These are phyloP conservation scores for Catocala fraxini DNA, from an alignment of 2,888 invertebrate genomes.

Conservation along the genomic window DNA sequence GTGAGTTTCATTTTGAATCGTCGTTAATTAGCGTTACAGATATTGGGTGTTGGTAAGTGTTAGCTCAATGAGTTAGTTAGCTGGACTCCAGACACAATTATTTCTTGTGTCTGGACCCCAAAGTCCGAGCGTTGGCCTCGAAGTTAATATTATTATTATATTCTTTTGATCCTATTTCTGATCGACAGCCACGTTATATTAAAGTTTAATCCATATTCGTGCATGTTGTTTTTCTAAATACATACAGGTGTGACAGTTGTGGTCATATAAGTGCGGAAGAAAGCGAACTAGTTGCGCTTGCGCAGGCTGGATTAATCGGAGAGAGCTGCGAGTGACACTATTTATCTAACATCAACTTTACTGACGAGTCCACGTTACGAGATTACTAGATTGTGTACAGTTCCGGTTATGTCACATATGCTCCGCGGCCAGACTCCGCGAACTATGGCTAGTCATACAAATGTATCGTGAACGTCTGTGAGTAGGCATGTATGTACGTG, in stretches of 20 bases:
- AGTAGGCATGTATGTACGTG: slow-evolving; percentile 1
- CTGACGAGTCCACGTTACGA: slow-evolving; percentile 30
- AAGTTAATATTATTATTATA: too few relatives aligned
- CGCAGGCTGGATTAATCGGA: slow-evolving; percentile 37
- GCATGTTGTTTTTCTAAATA: neutral
- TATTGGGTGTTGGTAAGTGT: too few relatives aligned
- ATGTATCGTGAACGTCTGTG: neutral
- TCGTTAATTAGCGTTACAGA: too few relatives aligned
- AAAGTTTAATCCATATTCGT: neutral
- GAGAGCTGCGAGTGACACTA: slow-evolving; percentile 50
- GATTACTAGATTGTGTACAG: slow-evolving; percentile 39
- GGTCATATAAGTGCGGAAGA: slow-evolving; percentile 43
- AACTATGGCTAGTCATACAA: neutral
- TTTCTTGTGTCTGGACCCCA: too few relatives aligned
- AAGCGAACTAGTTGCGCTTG: slow-evolving; percentile 50
- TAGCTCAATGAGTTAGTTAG: too few relatives aligned
- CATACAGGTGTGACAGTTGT: neutral
- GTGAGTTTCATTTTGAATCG: too few relatives aligned
- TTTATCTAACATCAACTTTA: slow-evolving; percentile 45
- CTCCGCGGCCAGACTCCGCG: too few relatives aligned
- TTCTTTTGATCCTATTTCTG: too few relatives aligned
- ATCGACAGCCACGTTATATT: too few relatives aligned
- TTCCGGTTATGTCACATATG: slow-evolving; percentile 50
- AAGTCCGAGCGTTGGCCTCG: too few relatives aligned
- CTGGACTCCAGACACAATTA: too few relatives aligned